Base-by-base conservation (phyloP, 1,140 invertebrate species). In the Arctopsyche grandis region DNA sequence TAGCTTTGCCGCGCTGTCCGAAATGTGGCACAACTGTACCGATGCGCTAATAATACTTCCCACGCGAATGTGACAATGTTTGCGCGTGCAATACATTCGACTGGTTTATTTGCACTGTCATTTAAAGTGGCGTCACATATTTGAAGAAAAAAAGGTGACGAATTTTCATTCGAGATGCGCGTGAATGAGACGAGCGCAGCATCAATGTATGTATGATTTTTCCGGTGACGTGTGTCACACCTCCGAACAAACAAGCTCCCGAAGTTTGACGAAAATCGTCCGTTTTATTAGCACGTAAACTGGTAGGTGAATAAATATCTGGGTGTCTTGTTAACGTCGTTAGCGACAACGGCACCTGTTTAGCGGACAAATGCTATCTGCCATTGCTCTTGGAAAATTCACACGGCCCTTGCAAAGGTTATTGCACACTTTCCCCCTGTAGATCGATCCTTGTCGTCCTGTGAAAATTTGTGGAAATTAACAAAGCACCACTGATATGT, bases 271-370 rank as follows among this genome's bases (percentile, higher is more conserved):
- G 58, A 74, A 56, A 56, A 52, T 74, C 16, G 21, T 29, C 71
- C 46, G 24, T 29, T 74, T 74, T 52, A 74, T 74, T 56, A 74
- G 43, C 69, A 74, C 48, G 24, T 56, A 56, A 74, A 74, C 44
- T 29, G 48, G 44, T 74, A 56, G 75, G 16, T 24, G 69, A 16
- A 24, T 38, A 76, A 76, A 76, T 19, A 69, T 63, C 73, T 75
- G 44, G 75, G 16, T 22, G 44, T n/a, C 38, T 29, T 52, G 76
- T 70, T 77, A 77, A 77, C 66, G 76, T 44, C 44, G 44, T 77
- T 77, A 77, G 60, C 76, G 66, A 77, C 76, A 69, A 77, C 66
- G 60, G 60, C 60, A 77, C 76, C 26, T 69, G 66, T 69, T 70
- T 69, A 77, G 76, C 63, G 24, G 29, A 44, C 58, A 38, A 77